phyloP scores from a whole-genome alignment of 2,797 vertebrate species.

The Pogoniulus pusillus region DNA sequence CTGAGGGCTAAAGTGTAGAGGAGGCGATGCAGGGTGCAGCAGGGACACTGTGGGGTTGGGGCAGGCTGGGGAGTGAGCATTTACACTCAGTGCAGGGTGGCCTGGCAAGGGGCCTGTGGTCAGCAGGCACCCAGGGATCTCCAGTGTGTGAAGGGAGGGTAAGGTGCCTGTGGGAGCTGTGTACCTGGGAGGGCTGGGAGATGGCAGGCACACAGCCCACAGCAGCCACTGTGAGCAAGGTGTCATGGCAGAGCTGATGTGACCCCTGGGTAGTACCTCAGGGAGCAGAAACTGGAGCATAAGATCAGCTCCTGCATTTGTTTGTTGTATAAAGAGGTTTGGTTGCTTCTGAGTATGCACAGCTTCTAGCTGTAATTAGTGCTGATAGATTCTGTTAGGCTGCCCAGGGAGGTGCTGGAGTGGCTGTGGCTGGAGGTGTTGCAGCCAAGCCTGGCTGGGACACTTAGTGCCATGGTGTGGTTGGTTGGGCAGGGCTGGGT shows the following conservation, averaged over 20 bases:
- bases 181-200: background rate
- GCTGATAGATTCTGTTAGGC: background rate
- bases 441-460: no score
- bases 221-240: background rate
- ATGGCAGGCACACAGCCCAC: background rate
- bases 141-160: background rate
- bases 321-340: background rate
- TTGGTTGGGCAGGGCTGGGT: no score
- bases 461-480: no score
- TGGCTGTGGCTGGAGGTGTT: no score
- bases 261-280: background rate
- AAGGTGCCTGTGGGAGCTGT: background rate
- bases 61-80: background rate
- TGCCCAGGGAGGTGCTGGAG: no score
- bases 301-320: background rate
- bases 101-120: fast-evolving
- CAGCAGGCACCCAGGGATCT: background rate
- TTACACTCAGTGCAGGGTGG: background rate
- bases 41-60: background rate
- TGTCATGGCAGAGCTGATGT: background rate
- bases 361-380: background rate
- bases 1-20: background rate
- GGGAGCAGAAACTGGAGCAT: background rate
- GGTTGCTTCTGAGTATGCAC: background rate
- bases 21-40: background rate